Percentiles rank a stretch among this genome's conserved stretches.
Conservation (phyloP, 2,797 vertebrate genomes). For the Ceryle rudis region DNA sequence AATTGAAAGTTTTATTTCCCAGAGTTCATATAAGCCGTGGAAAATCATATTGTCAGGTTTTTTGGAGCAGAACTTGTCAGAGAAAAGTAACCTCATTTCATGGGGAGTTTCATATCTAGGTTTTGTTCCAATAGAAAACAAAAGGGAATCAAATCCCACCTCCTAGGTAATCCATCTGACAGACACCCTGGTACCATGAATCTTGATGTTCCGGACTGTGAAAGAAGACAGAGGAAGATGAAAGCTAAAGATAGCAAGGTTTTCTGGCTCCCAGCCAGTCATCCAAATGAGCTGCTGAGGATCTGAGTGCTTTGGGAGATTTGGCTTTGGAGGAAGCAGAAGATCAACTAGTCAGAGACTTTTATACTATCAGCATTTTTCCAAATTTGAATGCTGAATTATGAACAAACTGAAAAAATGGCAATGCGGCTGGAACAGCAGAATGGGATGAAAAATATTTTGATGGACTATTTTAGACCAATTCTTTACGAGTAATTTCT, state of each 20-base stretch:
- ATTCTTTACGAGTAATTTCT: neutral
- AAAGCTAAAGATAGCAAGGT: constrained; percentile 33
- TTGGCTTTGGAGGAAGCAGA: neutral
- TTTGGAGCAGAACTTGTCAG: constrained; percentile 68
- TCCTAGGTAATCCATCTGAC: neutral
- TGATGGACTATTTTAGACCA: neutral
- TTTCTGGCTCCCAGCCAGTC: constrained; percentile 25
- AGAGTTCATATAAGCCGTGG: constrained; percentile 37
- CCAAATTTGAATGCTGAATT: neutral
- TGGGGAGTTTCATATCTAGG: constrained; percentile 50
- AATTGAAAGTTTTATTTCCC: constrained; percentile 61
- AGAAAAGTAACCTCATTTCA: constrained; percentile 56
- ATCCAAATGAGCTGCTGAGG: constrained; percentile 8
- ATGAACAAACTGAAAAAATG: constrained; percentile 3
- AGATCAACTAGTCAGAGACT: neutral
- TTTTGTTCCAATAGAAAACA: constrained; percentile 33
- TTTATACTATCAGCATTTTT: neutral
- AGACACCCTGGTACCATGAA: neutral
- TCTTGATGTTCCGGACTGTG: constrained; percentile 1
- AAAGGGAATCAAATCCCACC: constrained; percentile 14
- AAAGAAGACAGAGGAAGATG: constrained; percentile 15
- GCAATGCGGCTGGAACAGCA: neutral
- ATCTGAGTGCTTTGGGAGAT: neutral
- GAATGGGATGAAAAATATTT: neutral
- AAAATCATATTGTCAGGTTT: constrained; percentile 33